phyloP scores from a whole-genome alignment of 2,113 vertebrate species.

The Ginglymostoma cirratum region DNA sequence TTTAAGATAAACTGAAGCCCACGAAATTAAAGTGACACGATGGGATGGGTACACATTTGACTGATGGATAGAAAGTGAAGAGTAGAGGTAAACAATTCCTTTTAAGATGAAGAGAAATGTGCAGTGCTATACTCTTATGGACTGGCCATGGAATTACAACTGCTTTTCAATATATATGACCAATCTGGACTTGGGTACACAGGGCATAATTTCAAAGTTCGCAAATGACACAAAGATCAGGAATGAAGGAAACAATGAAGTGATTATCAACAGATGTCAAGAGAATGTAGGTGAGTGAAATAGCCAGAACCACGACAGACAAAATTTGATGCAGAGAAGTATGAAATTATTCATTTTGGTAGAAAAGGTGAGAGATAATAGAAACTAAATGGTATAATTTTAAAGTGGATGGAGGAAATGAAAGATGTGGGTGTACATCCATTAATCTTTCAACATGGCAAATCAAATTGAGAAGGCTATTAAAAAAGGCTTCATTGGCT shows the following conservation, averaged over 20 bases:
- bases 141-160: not conserved
- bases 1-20: not conserved
- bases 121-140: not conserved
- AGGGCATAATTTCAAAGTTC: not conserved
- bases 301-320: not conserved
- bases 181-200: not conserved
- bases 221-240: not conserved
- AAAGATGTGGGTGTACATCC: not conserved
- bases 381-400: not conserved
- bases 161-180: not conserved
- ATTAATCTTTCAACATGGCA: not conserved
- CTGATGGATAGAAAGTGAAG: not conserved
- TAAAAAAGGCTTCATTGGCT: not conserved
- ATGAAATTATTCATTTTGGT: not conserved
- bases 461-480: not conserved
- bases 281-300: not conserved
- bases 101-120: not conserved
- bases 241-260: not conserved
- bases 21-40: not conserved
- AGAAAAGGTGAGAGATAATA: not conserved
- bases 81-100: not conserved
- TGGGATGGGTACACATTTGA: not conserved
- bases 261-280: not conserved
- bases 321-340: not conserved
- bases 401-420: not conserved